phyloP scores from a whole-genome alignment of 2,888 invertebrate genomes.

The Caenorhabditis parvicauda region DNA sequence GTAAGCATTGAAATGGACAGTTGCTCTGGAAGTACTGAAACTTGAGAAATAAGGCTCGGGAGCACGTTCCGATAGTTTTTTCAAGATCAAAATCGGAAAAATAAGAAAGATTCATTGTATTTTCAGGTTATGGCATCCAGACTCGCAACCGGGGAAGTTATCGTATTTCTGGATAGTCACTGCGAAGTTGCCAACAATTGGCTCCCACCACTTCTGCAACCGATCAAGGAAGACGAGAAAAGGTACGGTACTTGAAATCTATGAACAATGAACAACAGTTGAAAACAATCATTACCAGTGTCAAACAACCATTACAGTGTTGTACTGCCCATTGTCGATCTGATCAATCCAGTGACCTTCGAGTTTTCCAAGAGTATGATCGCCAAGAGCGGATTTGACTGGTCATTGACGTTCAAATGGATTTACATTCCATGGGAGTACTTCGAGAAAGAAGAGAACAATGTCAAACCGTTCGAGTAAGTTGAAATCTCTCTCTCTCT shows the following conservation, averaged over 20 bases:
- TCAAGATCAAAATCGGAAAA: background rate
- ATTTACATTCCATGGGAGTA: constrained; percentile 79
- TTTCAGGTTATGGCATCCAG: too few relatives aligned
- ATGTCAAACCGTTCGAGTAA: constrained; percentile 57
- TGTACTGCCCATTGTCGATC: constrained; percentile 96
- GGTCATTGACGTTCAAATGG: constrained; percentile 92
- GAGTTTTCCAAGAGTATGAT: constrained; percentile 85
- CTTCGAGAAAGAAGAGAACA: constrained; percentile 72
- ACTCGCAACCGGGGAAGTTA: constrained; percentile 83
- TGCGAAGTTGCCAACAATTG: constrained; percentile 91
- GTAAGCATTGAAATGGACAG: too few relatives aligned
- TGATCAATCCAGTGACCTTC: constrained; percentile 95
- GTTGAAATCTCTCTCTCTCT: background rate
- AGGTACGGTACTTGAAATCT: constrained; percentile 6
- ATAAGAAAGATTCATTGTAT: too few relatives aligned
- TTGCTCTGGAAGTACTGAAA: too few relatives aligned
- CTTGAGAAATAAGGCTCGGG: constrained; percentile 69
- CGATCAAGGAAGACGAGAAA: constrained; percentile 73
- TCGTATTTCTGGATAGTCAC: constrained; percentile 95
- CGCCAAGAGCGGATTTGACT: constrained; percentile 97
- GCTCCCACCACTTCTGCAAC: constrained; percentile 87
- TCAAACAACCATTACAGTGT: constrained; percentile 70
- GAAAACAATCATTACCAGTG: background rate
- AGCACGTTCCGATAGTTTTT: background rate
- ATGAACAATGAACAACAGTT: background rate